These are phyloP conservation scores for Platynereis dumerilii DNA, from an alignment of 2,888 invertebrate genomes.

Conservation along the genomic window DNA sequence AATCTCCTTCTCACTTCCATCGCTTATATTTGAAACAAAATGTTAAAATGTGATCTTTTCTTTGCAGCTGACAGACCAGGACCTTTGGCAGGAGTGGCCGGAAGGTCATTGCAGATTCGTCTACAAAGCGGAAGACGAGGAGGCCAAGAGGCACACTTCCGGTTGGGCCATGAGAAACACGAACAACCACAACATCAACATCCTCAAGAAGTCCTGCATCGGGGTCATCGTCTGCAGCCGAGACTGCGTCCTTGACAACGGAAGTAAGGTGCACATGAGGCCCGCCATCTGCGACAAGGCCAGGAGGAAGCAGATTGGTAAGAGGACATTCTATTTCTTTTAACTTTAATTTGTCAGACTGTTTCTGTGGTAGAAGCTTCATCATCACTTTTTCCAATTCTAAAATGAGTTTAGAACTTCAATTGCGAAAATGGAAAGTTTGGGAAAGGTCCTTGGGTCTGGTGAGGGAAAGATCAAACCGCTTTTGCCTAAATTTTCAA, in stretches of 20 bases:
- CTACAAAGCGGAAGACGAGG: conserved; percentile 85
- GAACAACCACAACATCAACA: conserved; percentile 93
- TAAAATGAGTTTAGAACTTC: no score
- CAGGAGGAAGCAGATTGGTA: conserved; percentile 60
- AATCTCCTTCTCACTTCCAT: no score
- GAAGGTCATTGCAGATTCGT: conserved; percentile 92
- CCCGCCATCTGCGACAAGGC: conserved; percentile 97
- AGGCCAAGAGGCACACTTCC: conserved; percentile 89
- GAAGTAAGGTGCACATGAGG: conserved; percentile 78
- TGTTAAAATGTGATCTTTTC: no score
- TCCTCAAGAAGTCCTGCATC: conserved; percentile 73
- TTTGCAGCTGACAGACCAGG: conserved; percentile 71
- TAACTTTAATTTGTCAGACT: no score
- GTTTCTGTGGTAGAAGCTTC: no score
- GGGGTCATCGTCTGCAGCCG: conserved; percentile 91
- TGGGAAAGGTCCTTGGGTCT: no score
- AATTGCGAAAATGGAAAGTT: no score
- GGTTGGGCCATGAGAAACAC: conserved; percentile 99
- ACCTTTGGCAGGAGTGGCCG: conserved; percentile 91
- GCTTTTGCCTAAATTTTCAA: no score
- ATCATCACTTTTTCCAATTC: no score
- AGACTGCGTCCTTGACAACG: conserved; percentile 79
- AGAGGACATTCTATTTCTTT: conserved; percentile 28
- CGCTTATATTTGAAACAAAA: no score
- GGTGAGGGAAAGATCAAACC: no score